Percentiles rank a stretch among this genome's conserved stretches.
These are phyloP conservation scores for Hoplostethus mediterraneus DNA, from an alignment of 2,797 vertebrate genomes.

Conservation along the genomic window DNA sequence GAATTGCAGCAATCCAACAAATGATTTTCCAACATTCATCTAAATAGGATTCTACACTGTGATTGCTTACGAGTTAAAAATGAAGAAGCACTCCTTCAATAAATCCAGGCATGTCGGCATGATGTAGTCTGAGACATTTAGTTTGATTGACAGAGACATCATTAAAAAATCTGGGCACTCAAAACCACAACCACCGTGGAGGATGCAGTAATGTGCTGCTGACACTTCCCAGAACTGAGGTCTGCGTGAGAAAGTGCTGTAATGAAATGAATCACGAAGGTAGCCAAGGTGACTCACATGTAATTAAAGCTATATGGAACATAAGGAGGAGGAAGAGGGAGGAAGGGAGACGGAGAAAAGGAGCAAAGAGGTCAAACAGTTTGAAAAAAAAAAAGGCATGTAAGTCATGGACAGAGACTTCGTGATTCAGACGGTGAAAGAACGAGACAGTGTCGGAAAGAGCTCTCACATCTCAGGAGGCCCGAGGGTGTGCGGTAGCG, in stretches of 20 bases:
- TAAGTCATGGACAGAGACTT: conserved; percentile 10
- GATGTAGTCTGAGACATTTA: conserved; percentile 31
- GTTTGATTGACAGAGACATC: conserved; percentile 56
- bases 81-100: conserved; percentile 10
- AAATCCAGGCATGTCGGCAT: conserved; percentile 30
- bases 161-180: conserved; percentile 60
- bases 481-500: conserved; percentile 3
- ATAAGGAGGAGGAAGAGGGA: conserved; percentile 32
- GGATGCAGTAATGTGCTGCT: conserved; percentile 52
- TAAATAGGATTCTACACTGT: conserved; percentile 11
- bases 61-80: conserved; percentile 35
- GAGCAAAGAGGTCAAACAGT: conserved; percentile 18
- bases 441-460: conserved; percentile 7
- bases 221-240: conserved; percentile 48
- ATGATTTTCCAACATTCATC: conserved; percentile 26
- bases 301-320: conserved; percentile 70
- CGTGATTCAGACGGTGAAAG: not conserved
- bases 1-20: conserved; percentile 25
- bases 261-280: conserved; percentile 65
- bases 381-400: not conserved
- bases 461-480: conserved; percentile 22
- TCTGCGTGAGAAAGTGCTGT: conserved; percentile 57
- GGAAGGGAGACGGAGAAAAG: not conserved
- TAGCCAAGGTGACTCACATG: conserved; percentile 69
- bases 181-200: conserved; percentile 23